These are phyloP conservation scores for Mythimna vitellina DNA, from an alignment of 2,888 invertebrate genomes.

Conservation along the genomic window DNA sequence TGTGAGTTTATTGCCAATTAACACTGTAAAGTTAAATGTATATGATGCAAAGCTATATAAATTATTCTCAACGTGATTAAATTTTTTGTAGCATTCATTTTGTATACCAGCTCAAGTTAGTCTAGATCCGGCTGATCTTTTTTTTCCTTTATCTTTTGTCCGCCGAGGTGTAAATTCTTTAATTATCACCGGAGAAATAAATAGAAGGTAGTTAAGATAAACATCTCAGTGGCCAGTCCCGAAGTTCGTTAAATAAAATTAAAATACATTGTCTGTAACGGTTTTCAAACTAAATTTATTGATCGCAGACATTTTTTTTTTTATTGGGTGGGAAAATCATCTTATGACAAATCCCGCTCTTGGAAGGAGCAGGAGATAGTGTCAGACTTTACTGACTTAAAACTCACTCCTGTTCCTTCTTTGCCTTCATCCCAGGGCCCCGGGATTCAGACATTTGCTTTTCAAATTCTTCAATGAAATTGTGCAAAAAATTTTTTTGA, in stretches of 20 bases:
- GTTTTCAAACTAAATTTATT: slow-evolving; percentile 42
- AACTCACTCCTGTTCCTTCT: too few species aligned
- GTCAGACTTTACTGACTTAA: too few species aligned
- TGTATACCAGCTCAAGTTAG: not conserved
- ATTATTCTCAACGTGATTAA: slow-evolving; percentile 31
- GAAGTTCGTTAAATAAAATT: slow-evolving; percentile 25
- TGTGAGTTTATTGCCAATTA: slow-evolving; percentile 56
- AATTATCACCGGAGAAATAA: slow-evolving; percentile 34
- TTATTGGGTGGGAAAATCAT: too few species aligned
- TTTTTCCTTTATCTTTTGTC: slow-evolving; percentile 13
- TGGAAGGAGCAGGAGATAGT: too few species aligned
- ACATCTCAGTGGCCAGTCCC: slow-evolving; percentile 36
- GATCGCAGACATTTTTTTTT: slow-evolving; percentile 3
- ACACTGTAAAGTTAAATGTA: slow-evolving; percentile 34
- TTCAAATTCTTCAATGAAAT: slow-evolving; percentile 15
- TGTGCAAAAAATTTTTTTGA: slow-evolving; percentile 5
- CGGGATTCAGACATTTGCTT: slow-evolving; percentile 1
- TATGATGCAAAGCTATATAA: slow-evolving; percentile 23
- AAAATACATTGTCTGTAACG: slow-evolving; percentile 38
- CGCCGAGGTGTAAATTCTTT: slow-evolving; percentile 11
- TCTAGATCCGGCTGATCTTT: not conserved
- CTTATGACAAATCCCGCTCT: too few species aligned
- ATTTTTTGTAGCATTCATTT: slow-evolving; percentile 25
- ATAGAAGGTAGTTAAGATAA: slow-evolving; percentile 39
- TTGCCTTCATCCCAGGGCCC: too few species aligned